A percentile compares a stretch with the other conserved stretches of the same genome.
phyloP scores from a whole-genome alignment of 2,113 vertebrate species.

The Varanus salvator region DNA sequence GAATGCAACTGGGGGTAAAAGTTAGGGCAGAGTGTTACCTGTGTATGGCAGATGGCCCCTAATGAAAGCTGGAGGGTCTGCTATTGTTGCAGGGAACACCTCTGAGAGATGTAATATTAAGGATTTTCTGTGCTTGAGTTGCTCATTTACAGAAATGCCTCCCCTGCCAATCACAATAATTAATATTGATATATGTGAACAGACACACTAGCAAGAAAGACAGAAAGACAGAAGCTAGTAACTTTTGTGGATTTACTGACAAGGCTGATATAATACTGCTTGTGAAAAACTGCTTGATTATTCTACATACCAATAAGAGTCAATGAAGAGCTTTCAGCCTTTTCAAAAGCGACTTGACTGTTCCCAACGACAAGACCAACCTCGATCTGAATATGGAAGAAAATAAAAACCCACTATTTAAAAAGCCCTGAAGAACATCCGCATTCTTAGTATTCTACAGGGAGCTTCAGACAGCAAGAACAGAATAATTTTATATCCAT shows the following conservation, averaged over 20 bases:
- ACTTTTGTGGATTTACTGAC: neutral
- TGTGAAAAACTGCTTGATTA: slow-evolving; percentile 16
- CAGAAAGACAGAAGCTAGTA: neutral
- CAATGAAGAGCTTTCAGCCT: slow-evolving; percentile 91
- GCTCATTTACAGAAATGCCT: no score
- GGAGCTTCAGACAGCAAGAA: neutral
- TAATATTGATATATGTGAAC: neutral
- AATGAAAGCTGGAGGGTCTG: no score
- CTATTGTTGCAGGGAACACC: no score
- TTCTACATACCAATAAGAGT: slow-evolving; percentile 89
- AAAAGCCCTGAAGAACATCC: neutral
- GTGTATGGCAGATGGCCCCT: no score
- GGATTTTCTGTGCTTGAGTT: no score
- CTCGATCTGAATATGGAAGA: slow-evolving; percentile 79
- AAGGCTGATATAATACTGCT: neutral
- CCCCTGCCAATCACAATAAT: no score
- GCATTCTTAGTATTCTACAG: neutral
- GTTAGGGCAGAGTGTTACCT: no score
- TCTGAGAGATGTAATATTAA: no score
- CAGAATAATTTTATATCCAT: neutral
- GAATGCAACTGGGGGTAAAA: no score
- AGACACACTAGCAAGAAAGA: neutral
- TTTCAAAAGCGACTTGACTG: slow-evolving; percentile 97
- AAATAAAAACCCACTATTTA: slow-evolving; percentile 50
- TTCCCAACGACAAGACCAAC: slow-evolving; percentile 91